Percentiles rank a stretch among this genome's conserved stretches.
Conservation (phyloP, 2,797 vertebrate genomes). For the Ammospiza maritima region DNA sequence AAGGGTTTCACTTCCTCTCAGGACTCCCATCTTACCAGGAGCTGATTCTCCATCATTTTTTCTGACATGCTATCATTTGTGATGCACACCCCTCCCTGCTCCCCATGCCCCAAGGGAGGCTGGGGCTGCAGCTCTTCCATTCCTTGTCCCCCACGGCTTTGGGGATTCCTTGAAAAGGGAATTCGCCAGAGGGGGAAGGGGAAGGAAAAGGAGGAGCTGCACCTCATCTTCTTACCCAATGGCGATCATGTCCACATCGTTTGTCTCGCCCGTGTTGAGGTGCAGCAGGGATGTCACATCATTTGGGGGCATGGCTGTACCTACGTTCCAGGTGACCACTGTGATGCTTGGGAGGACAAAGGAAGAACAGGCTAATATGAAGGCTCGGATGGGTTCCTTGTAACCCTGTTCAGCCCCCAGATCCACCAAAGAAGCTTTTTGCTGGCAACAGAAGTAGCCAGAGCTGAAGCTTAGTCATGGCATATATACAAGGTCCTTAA, state of each 20-base stretch:
- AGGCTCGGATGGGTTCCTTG: background rate
- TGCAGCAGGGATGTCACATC: constrained; percentile 93
- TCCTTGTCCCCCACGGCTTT: background rate
- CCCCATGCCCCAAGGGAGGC: background rate
- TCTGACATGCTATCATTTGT: background rate
- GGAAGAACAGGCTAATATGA: background rate
- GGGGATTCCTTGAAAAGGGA: background rate
- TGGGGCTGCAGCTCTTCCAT: background rate
- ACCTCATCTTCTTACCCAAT: constrained; percentile 88
- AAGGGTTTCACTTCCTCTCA: background rate
- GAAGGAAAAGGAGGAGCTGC: background rate
- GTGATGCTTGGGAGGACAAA: constrained; percentile 78
- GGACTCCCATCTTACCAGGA: background rate
- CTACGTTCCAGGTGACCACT: constrained; percentile 97
- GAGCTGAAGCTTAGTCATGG: background rate
- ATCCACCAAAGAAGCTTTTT: background rate
- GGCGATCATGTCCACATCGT: constrained; percentile 91
- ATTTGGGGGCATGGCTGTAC: constrained; percentile 90
- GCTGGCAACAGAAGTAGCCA: background rate
- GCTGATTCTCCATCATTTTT: background rate
- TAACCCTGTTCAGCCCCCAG: background rate
- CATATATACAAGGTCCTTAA: background rate
- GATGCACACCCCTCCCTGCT: background rate
- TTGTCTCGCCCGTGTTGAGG: constrained; percentile 84
- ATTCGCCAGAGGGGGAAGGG: fast-evolving